These are phyloP conservation scores for Nymphalis urticae DNA, from an alignment of 2,888 invertebrate species.

Conservation along the genomic window DNA sequence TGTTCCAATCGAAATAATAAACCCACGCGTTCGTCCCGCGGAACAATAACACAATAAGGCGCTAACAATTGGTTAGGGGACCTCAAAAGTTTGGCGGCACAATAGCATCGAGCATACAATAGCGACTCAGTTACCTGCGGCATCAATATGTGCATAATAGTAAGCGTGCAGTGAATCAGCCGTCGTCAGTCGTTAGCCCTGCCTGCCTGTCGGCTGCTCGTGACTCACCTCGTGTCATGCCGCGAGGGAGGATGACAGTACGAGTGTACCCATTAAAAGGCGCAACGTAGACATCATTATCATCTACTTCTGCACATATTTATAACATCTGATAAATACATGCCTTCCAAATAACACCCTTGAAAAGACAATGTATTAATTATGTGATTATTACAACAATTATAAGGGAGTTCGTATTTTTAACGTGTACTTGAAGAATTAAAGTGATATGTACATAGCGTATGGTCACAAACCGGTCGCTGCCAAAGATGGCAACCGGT, in stretches of 20 bases:
- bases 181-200: slow-evolving; percentile 51
- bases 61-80: slow-evolving; percentile 71
- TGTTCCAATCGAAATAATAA: slow-evolving; percentile 63
- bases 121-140: slow-evolving; percentile 74
- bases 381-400: too few species aligned
- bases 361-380: background rate
- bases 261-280: background rate
- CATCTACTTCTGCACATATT: background rate
- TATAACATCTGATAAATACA: background rate
- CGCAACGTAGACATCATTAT: background rate
- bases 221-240: slow-evolving; percentile 46
- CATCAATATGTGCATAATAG: slow-evolving; percentile 77
- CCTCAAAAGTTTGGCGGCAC: slow-evolving; percentile 74
- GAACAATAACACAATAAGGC: slow-evolving; percentile 71
- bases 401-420: background rate
- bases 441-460: slow-evolving; percentile 56
- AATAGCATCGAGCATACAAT: slow-evolving; percentile 78
- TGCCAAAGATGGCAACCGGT: slow-evolving; percentile 76
- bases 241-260: slow-evolving; percentile 52
- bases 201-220: slow-evolving; percentile 48
- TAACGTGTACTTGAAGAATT: slow-evolving; percentile 47
- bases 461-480: slow-evolving; percentile 72
- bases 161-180: slow-evolving; percentile 61
- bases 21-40: slow-evolving; percentile 54
- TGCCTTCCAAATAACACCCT: background rate